phyloP scores from a whole-genome alignment of 2,888 invertebrate species.

The Halictus ligatus region DNA sequence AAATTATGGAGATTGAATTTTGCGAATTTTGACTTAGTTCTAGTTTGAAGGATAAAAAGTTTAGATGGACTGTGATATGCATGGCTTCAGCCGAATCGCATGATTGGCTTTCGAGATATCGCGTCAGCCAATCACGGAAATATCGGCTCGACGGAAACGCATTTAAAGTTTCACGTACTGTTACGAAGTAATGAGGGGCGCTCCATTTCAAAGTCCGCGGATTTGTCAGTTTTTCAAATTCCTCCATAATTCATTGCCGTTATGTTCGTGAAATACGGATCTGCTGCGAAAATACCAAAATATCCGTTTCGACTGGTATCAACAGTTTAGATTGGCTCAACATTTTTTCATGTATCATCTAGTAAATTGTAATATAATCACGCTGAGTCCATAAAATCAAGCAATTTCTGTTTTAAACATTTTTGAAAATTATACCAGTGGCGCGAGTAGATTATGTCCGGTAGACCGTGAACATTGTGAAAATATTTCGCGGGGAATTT shows the following conservation, averaged over 20 bases:
- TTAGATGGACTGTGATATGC: neutral
- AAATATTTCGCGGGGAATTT: neutral
- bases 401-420: neutral
- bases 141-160: neutral
- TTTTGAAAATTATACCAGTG: neutral
- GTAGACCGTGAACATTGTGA: neutral
- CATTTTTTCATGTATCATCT: neutral
- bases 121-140: neutral
- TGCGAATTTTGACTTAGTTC: neutral
- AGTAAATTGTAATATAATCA: neutral
- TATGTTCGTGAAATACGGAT: neutral
- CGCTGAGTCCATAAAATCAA: neutral
- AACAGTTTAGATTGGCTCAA: neutral
- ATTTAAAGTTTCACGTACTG: neutral
- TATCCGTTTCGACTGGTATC: neutral
- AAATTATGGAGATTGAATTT: neutral
- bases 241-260: neutral
- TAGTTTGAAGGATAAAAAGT: neutral
- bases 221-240: neutral
- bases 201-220: neutral
- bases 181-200: neutral
- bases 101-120: conserved; percentile 7
- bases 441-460: neutral
- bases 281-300: neutral
- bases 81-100: neutral